Evolutionary conservation across 2,113 vertebrate species (phyloP).

Genomic region (Lophius piscatorius): DNA sequence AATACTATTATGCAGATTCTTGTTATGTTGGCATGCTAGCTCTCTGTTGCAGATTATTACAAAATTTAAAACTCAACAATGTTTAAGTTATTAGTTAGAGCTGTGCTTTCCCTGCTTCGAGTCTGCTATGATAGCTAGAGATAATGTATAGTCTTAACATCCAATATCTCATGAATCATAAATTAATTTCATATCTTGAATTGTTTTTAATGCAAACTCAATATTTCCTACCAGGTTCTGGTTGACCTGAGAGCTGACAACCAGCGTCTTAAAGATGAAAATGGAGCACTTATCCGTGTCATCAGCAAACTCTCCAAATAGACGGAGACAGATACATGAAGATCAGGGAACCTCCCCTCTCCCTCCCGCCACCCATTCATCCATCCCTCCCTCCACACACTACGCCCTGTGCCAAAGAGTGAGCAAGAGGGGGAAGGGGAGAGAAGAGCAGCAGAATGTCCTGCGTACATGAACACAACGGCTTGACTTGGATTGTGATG

Average conservation of each 20-base stretch:
- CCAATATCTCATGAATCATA: neutral
- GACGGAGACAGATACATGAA: constrained; percentile 42
- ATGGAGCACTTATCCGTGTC: constrained; percentile 96
- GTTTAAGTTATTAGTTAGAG: too few species aligned
- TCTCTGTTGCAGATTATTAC: neutral
- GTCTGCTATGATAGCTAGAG: too few species aligned
- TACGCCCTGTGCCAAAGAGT: constrained; percentile 80
- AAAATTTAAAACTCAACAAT: too few species aligned
- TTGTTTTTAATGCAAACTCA: constrained; percentile 13
- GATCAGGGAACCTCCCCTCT: constrained; percentile 55
- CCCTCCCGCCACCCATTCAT: neutral
- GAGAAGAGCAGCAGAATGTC: constrained; percentile 57
- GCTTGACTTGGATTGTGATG: constrained; percentile 61
- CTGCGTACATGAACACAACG: constrained; percentile 50
- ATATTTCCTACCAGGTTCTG: constrained; percentile 83
- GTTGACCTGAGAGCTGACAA: constrained; percentile 96
- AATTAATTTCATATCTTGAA: neutral
- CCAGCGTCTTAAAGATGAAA: constrained; percentile 98
- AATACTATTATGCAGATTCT: too few species aligned
- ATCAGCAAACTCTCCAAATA: constrained; percentile 99
- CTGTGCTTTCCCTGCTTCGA: too few species aligned
- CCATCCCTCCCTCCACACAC: constrained; percentile 58
- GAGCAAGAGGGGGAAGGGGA: constrained; percentile 26
- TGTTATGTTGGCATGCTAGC: neutral
- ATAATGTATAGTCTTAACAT: too few species aligned